phyloP scores from a whole-genome alignment of 1,140 invertebrate species.

The Holotrichia oblita region DNA sequence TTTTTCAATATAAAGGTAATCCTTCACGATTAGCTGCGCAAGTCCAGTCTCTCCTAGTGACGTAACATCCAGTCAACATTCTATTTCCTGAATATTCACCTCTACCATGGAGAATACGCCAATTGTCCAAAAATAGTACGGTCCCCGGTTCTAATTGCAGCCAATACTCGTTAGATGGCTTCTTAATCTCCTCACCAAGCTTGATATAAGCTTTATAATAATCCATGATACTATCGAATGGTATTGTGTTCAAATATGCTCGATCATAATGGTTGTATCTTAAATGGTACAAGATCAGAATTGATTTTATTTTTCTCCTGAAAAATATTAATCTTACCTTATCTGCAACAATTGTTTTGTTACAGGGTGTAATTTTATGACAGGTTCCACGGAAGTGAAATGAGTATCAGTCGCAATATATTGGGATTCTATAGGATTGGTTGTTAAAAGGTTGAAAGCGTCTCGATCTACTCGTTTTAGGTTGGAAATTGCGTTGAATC shows the following conservation, averaged over 20 bases:
- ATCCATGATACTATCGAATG: conserved; percentile 62
- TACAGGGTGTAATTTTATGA: conserved; percentile 64
- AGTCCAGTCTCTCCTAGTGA: conserved; percentile 70
- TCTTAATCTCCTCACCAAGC: conserved; percentile 67
- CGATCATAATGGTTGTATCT: conserved; percentile 74
- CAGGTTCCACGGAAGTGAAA: conserved; percentile 64
- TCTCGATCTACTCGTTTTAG: conserved; percentile 64
- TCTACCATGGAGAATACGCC: conserved; percentile 77
- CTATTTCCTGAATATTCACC: conserved; percentile 70
- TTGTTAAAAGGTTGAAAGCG: conserved; percentile 68
- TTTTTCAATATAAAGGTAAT: conserved; percentile 19
- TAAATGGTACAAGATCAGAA: background rate
- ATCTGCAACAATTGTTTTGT: conserved; percentile 66
- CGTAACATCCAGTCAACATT: conserved; percentile 69
- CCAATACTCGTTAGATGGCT: conserved; percentile 65
- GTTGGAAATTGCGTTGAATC: conserved; percentile 70
- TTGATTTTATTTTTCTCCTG: background rate
- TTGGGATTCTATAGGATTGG: conserved; percentile 68
- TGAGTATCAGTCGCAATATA: conserved; percentile 70
- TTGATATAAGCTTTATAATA: conserved; percentile 71
- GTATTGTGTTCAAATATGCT: conserved; percentile 66
- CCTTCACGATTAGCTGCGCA: conserved; percentile 60
- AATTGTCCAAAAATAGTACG: conserved; percentile 77
- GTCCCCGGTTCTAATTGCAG: conserved; percentile 72
- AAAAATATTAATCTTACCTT: conserved; percentile 56